Percentiles rank a stretch among this genome's conserved stretches.
Conservation (phyloP, 2,888 invertebrate species). For the Tetropium fuscum region DNA sequence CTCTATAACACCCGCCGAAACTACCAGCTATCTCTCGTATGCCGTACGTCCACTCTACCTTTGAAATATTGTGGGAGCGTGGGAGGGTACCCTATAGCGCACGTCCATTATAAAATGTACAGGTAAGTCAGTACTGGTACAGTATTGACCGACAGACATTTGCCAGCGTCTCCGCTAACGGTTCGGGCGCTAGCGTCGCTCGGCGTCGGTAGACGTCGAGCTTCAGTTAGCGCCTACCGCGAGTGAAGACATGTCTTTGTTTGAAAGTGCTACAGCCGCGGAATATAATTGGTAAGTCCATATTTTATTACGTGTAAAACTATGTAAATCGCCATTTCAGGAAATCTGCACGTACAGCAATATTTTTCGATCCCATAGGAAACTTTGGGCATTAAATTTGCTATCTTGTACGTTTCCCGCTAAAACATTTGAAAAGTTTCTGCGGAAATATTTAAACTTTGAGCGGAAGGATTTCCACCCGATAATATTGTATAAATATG, state of each 20-base stretch:
- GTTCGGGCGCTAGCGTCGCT: slow-evolving; percentile 64
- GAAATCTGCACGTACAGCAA: no score
- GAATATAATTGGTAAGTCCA: slow-evolving; percentile 63
- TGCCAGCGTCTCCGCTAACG: slow-evolving; percentile 62
- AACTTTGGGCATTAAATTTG: no score
- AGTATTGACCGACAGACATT: slow-evolving; percentile 65
- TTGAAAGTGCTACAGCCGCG: slow-evolving; percentile 57
- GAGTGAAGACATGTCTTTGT: slow-evolving; percentile 64
- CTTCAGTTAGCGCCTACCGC: slow-evolving; percentile 64
- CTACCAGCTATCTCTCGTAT: slow-evolving; percentile 1
- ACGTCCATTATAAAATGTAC: slow-evolving; percentile 53
- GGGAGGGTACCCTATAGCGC: slow-evolving; percentile 51
- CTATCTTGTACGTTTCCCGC: slow-evolving; percentile 19
- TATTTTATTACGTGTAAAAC: slow-evolving; percentile 7
- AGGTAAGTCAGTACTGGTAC: slow-evolving; percentile 53
- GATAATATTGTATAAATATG: no score
- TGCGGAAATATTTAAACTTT: background rate
- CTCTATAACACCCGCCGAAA: slow-evolving; percentile 36
- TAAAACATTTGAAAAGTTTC: slow-evolving; percentile 23
- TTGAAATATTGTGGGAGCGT: slow-evolving; percentile 30
- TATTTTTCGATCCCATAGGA: background rate
- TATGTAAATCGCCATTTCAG: no score
- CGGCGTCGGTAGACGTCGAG: slow-evolving; percentile 60
- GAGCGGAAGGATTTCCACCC: no score
- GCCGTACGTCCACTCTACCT: slow-evolving; percentile 5